Evolutionary conservation across 2,888 invertebrate species (phyloP), one percentile per base, ranked within the genome.

Genomic region (Idaea aversata): DNA sequence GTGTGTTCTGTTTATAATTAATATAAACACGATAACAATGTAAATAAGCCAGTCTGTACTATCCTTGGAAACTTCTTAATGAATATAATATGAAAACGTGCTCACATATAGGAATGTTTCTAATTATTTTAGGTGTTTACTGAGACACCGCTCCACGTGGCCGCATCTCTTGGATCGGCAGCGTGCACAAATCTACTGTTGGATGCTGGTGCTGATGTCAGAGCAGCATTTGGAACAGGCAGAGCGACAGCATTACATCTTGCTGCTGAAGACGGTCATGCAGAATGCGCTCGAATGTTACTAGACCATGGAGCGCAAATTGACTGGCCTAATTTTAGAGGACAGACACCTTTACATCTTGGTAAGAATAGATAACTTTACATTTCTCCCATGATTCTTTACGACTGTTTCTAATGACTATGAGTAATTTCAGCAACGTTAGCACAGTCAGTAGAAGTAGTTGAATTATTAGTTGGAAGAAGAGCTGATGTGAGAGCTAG

Each of bases 221-320:
- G 95, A 63, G 96, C 97, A 0, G 96, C 96, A 70, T 93, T 95
- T 71, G 97, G 97, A 0, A 81, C 93, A 1, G 94, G 95, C 34
- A 94, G 95, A 77, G 94, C 96, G 63, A 97, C 98, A 0, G 96
- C 98, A 2, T 86, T 98, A 36, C 98, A 98, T 88, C 89, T 98
- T 74, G 97, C 98, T 5, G 97, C 98, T 0, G 97, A 97, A 80
- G 97, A 98, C 76, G 97, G 97, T 5, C 96, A 96, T 79, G 95
- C 95, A 0, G 96, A 96, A 72, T 97, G 97, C 73, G 95, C 96
- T 0, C 92, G 94, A 63, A 84, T 97, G 25, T 88, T 98, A 2
- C 83, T 97, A 3, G 95, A 96, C 25, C 94, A 95, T 62, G 95
- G 96, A 0, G 97, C 98, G 0, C 94, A 95, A 62, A 95, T 96